phyloP scores from a whole-genome alignment of 2,797 vertebrate genomes.

The Lacerta viridis region DNA sequence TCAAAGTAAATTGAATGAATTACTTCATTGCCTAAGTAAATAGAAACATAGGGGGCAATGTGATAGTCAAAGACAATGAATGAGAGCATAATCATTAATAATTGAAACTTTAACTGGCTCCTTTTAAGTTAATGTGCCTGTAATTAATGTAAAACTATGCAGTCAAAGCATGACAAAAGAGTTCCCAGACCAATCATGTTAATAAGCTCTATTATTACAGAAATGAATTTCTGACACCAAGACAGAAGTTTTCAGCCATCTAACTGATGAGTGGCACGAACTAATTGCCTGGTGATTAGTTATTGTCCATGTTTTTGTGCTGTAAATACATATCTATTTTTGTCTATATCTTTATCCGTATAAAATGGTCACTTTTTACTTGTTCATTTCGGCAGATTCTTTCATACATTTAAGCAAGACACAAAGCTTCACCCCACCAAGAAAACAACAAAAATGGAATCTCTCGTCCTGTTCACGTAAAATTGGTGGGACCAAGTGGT shows the following conservation, averaged over 20 bases:
- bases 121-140: slow-evolving; percentile 42
- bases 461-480: not conserved
- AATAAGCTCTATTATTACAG: slow-evolving; percentile 14
- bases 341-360: no score
- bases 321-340: no score
- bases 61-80: not conserved
- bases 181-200: slow-evolving; percentile 25
- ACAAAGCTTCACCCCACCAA: not conserved
- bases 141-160: slow-evolving; percentile 20
- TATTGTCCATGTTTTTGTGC: slow-evolving; percentile 30
- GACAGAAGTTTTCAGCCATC: slow-evolving; percentile 31
- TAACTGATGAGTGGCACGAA: not conserved
- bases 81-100: slow-evolving; percentile 22
- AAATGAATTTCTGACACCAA: slow-evolving; percentile 41
- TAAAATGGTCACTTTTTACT: not conserved
- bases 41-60: not conserved
- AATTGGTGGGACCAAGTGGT: not conserved
- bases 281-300: slow-evolving; percentile 27
- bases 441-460: not conserved
- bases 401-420: not conserved
- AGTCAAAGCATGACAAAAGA: slow-evolving; percentile 24
- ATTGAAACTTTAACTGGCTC: slow-evolving; percentile 44
- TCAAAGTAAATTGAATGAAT: slow-evolving; percentile 48
- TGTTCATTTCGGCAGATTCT: not conserved
- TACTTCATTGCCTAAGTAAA: slow-evolving; percentile 27